Evolutionary conservation across 2,888 invertebrate species (phyloP).

Genomic region (Dynastes tityus): DNA sequence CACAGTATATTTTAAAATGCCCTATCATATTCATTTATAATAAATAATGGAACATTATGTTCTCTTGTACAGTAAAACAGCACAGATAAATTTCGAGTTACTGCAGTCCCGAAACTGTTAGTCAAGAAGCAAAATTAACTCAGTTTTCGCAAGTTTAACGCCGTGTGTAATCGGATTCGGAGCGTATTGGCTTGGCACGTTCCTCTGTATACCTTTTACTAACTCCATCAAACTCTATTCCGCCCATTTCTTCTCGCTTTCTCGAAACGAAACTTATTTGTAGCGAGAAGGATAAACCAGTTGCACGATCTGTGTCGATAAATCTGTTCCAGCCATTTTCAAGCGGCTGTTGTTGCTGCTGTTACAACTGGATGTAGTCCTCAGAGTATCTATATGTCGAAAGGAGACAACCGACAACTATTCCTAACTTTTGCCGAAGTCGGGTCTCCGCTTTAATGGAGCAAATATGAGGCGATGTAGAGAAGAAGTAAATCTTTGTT

Average conservation of each 20-base stretch:
- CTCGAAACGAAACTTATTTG: conserved; percentile 7
- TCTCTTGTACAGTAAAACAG: too few species aligned
- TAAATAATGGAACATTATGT: too few species aligned
- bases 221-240: conserved; percentile 28
- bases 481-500: too few species aligned
- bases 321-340: conserved; percentile 5
- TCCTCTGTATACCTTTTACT: conserved; percentile 3
- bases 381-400: too few species aligned
- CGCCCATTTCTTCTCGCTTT: conserved; percentile 1
- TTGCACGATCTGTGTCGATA: conserved; percentile 4
- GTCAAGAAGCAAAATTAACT: not conserved
- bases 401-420: not conserved
- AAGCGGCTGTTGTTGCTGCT: not conserved
- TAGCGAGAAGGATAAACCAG: not conserved
- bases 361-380: not conserved
- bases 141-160: conserved; percentile 21
- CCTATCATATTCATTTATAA: too few species aligned
- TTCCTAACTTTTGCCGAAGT: not conserved
- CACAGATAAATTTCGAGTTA: too few species aligned
- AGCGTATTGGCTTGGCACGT: conserved; percentile 17
- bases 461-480: not conserved
- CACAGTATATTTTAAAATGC: too few species aligned
- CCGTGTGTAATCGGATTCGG: conserved; percentile 10
- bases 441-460: not conserved
- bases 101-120: too few species aligned